Evolutionary conservation across 2,888 invertebrate species (phyloP).

Genomic region (Chesias legatella): DNA sequence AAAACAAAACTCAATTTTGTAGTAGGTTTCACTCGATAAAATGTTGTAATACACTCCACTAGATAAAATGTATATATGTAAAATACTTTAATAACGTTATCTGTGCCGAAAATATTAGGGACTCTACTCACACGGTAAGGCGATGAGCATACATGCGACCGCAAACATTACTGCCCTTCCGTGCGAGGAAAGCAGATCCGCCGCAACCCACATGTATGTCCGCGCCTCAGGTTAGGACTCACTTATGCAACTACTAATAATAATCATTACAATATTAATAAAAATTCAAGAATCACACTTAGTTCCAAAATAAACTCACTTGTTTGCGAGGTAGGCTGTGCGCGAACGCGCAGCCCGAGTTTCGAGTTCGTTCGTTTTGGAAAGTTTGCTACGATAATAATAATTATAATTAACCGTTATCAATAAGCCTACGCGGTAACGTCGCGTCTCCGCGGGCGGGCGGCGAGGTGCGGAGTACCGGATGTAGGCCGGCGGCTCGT

Average conservation of each 20-base stretch:
- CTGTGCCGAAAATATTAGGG: slow-evolving; percentile 76
- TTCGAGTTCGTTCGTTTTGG: slow-evolving; percentile 82
- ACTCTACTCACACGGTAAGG: slow-evolving; percentile 75
- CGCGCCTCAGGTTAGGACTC: slow-evolving; percentile 60
- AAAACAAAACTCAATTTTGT: slow-evolving; percentile 80
- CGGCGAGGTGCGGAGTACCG: slow-evolving; percentile 31
- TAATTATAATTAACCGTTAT: slow-evolving; percentile 78
- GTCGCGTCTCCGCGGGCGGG: slow-evolving; percentile 72
- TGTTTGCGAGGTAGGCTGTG: slow-evolving; percentile 86
- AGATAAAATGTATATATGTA: slow-evolving; percentile 80
- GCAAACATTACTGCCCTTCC: slow-evolving; percentile 20
- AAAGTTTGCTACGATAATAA: slow-evolving; percentile 80
- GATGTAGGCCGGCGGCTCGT: slow-evolving; percentile 32
- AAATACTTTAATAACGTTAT: slow-evolving; percentile 78
- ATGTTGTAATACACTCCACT: slow-evolving; percentile 79
- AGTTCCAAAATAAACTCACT: slow-evolving; percentile 89
- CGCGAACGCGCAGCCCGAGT: slow-evolving; percentile 80
- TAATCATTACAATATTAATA: slow-evolving; percentile 81
- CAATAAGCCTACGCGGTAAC: slow-evolving; percentile 78
- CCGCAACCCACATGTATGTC: slow-evolving; percentile 49
- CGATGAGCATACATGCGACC: slow-evolving; percentile 53
- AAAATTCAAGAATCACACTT: slow-evolving; percentile 87
- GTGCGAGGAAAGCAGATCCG: slow-evolving; percentile 5
- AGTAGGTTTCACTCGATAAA: slow-evolving; percentile 79
- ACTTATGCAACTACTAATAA: slow-evolving; percentile 79